Conservation (phyloP, 2,797 vertebrate genomes). For the Potorous gilbertii region DNA sequence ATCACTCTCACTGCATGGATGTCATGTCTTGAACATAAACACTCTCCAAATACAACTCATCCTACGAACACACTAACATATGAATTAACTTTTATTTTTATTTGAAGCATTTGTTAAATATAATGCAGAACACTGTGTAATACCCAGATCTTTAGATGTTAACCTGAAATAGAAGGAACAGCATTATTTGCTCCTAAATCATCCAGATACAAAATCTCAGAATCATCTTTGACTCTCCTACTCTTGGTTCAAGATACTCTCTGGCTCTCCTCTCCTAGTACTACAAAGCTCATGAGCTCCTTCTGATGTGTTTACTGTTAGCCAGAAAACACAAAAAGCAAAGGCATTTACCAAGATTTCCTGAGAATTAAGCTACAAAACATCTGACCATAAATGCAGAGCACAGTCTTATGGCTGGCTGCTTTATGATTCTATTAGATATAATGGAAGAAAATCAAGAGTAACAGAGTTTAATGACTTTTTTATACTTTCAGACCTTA, state of each 20-base stretch:
- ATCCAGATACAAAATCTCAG: background rate
- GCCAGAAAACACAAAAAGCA: background rate
- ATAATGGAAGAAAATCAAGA: background rate
- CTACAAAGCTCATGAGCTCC: background rate
- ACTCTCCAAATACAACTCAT: background rate
- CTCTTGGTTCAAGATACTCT: background rate
- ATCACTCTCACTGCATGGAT: constrained; percentile 2
- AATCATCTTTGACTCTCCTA: background rate
- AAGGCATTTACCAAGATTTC: background rate
- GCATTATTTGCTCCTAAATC: background rate
- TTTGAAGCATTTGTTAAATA: constrained; percentile 11
- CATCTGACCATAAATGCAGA: background rate
- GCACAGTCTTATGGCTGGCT: background rate
- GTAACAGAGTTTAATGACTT: background rate
- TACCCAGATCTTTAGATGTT: background rate
- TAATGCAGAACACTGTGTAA: background rate
- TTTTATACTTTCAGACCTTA: background rate
- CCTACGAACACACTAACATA: background rate
- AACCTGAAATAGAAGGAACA: background rate
- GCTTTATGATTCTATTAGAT: background rate
- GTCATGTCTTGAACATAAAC: background rate
- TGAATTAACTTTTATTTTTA: constrained; percentile 21
- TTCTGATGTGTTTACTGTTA: background rate
- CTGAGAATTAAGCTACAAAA: background rate
- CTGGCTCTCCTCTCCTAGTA: background rate